A percentile compares a stretch with the other conserved stretches of the same genome.
Evolutionary conservation across 2,888 invertebrate species (phyloP).

Genomic region (Sclerodermus sp.): DNA sequence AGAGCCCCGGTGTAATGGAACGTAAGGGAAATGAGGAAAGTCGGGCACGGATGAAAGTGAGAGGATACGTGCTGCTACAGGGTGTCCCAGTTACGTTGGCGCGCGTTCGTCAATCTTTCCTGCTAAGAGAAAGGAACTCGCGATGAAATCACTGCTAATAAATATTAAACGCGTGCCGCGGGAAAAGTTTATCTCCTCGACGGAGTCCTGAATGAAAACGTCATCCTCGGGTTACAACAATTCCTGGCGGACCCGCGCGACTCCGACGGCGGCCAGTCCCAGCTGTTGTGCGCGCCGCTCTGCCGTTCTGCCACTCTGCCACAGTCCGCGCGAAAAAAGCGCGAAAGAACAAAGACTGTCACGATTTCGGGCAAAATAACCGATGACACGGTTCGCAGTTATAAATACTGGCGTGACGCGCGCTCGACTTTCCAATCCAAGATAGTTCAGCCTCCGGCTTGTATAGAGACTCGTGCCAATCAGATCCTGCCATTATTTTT

Average conservation of each 20-base stretch:
- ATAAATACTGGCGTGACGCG: slow-evolving; percentile 23
- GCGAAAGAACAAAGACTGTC: neutral
- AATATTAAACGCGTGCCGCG: too few relatives aligned
- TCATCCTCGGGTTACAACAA: too few relatives aligned
- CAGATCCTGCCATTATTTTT: too few relatives aligned
- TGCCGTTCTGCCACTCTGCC: too few relatives aligned
- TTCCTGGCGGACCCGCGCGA: too few relatives aligned
- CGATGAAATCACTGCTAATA: neutral
- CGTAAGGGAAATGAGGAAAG: slow-evolving; percentile 44
- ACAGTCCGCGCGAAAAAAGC: too few relatives aligned
- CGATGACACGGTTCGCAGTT: slow-evolving; percentile 9
- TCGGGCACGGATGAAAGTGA: slow-evolving; percentile 45
- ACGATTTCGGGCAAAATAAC: slow-evolving; percentile 13
- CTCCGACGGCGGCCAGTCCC: too few relatives aligned
- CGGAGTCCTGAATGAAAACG: too few relatives aligned
- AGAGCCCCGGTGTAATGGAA: slow-evolving; percentile 26
- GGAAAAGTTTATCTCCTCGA: too few relatives aligned
- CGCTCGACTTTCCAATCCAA: neutral
- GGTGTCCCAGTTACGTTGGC: slow-evolving; percentile 17
- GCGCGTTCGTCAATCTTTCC: neutral
- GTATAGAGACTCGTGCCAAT: too few relatives aligned
- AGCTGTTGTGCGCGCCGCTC: too few relatives aligned
- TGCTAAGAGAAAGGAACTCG: slow-evolving; percentile 21
- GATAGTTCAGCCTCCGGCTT: too few relatives aligned
- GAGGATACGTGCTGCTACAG: slow-evolving; percentile 34